These are phyloP conservation scores for Ophion ventricosus DNA, from an alignment of 2,888 invertebrate species.

Conservation along the genomic window DNA sequence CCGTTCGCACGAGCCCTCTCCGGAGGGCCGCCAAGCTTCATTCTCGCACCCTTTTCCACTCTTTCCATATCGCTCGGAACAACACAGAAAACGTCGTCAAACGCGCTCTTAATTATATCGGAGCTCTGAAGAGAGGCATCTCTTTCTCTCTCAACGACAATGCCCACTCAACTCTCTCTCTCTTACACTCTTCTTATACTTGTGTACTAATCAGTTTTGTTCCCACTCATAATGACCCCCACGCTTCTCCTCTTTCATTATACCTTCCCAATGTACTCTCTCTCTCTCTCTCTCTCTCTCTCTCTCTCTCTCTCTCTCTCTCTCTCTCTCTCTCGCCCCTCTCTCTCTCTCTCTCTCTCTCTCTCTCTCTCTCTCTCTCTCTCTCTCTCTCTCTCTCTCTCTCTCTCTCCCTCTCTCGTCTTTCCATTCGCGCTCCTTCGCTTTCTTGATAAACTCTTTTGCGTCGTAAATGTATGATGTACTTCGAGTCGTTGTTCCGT, in stretches of 20 bases:
- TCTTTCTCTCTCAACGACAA: constrained; percentile 29
- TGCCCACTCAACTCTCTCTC: constrained; percentile 35
- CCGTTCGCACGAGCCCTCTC: constrained; percentile 51
- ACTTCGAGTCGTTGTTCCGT: constrained; percentile 10
- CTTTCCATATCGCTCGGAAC: constrained; percentile 29
- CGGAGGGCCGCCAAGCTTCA: constrained; percentile 25
- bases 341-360: no score
- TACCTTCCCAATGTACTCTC: constrained; percentile 26
- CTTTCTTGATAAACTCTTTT: constrained; percentile 40
- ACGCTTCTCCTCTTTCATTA: constrained; percentile 61
- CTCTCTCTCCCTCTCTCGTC: constrained; percentile 10
- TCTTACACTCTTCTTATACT: constrained; percentile 58
- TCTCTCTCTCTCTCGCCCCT: no score
- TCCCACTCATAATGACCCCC: constrained; percentile 68
- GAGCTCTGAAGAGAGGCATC: constrained; percentile 38
- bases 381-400: no score
- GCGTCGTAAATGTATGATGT: not conserved
- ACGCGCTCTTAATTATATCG: constrained; percentile 64
- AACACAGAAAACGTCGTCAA: constrained; percentile 59
- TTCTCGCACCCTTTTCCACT: constrained; percentile 47
- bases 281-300: no score
- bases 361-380: no score
- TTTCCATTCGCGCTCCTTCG: constrained; percentile 38
- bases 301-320: no score
- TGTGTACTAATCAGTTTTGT: constrained; percentile 74